These are phyloP conservation scores for Lerema accius DNA, from an alignment of 1,140 invertebrate species.

Conservation along the genomic window DNA sequence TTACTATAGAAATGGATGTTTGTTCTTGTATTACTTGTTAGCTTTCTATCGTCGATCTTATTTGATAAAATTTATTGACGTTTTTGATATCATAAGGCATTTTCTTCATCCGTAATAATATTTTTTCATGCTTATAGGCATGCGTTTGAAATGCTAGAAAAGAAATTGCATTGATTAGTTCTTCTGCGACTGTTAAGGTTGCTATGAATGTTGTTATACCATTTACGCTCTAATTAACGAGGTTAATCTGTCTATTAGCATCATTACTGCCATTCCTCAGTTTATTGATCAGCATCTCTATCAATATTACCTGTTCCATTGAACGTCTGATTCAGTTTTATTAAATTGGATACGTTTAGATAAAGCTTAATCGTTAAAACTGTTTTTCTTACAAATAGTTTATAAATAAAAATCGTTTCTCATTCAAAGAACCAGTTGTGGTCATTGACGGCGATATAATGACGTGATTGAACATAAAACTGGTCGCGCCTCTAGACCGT, in stretches of 20 bases:
- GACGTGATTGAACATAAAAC: constrained; percentile 47
- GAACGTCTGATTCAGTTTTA: constrained; percentile 7
- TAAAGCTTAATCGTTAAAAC: constrained; percentile 13
- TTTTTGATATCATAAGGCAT: background rate
- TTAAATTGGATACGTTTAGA: constrained; percentile 2
- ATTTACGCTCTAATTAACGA: background rate
- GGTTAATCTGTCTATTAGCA: constrained; percentile 1
- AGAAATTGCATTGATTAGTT: constrained; percentile 5
- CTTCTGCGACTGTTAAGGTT: background rate
- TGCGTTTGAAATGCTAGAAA: background rate
- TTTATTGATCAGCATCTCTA: constrained; percentile 3
- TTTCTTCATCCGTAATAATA: background rate
- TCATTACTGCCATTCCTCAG: background rate
- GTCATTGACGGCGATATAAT: constrained; percentile 51
- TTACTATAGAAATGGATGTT: constrained; percentile 15
- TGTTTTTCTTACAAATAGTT: constrained; percentile 22
- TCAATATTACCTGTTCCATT: too few species aligned
- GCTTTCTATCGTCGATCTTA: constrained; percentile 17
- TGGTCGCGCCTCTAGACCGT: constrained; percentile 51
- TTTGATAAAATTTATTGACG: constrained; percentile 1
- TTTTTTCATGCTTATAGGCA: background rate
- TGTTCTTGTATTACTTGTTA: constrained; percentile 10
- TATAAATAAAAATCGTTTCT: constrained; percentile 27
- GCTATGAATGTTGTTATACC: background rate
- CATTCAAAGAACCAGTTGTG: constrained; percentile 46